Conservation (phyloP, 2,888 invertebrate species). For the Dryobotodes eremita region DNA sequence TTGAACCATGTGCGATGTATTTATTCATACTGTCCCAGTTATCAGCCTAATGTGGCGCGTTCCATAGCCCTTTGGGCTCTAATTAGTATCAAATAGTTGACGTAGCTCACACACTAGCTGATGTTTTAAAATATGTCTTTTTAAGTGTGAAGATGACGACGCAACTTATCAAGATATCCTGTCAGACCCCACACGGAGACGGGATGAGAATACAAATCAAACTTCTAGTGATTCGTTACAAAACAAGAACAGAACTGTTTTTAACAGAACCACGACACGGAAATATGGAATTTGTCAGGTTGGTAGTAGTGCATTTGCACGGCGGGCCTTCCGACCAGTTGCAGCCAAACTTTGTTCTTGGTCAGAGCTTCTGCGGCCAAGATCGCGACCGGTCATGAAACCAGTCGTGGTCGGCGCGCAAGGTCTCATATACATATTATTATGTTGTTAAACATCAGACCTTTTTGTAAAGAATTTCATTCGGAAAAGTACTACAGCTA, state of each 20-base stretch:
- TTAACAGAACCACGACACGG: not conserved
- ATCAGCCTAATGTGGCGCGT: not conserved
- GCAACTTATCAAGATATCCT: not conserved
- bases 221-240: not conserved
- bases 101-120: not conserved
- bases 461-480: not conserved
- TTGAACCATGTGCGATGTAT: not conserved
- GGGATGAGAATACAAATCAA: slow-evolving; percentile 2
- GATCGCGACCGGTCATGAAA: not conserved
- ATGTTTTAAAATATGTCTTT: not conserved
- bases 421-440: not conserved
- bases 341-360: not conserved
- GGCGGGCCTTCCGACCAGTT: not conserved
- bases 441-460: not conserved
- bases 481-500: not conserved
- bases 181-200: slow-evolving; percentile 19
- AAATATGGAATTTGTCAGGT: slow-evolving; percentile 55
- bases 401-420: not conserved
- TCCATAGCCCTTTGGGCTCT: not conserved
- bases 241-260: slow-evolving; percentile 7
- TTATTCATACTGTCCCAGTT: not conserved
- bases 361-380: not conserved
- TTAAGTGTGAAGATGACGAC: slow-evolving; percentile 16
- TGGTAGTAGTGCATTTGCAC: not conserved
- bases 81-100: not conserved